Evolutionary conservation across 2,113 vertebrate genomes (phyloP).

Genomic region (Notothenia rossii): DNA sequence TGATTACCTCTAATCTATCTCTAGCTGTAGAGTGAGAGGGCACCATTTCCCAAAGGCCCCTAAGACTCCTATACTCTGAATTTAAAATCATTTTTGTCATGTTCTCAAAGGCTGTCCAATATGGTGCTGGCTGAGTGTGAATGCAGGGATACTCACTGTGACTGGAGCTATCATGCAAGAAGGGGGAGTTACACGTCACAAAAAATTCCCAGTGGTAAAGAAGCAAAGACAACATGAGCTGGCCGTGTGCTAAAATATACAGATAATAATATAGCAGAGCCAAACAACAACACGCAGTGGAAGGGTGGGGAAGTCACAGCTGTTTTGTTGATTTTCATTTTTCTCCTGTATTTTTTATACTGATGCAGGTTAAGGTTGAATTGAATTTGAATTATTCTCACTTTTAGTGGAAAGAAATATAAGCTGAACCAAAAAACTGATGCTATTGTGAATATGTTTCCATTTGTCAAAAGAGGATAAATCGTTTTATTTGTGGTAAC

Average conservation of each 20-base stretch:
- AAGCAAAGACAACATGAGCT: constrained; percentile 7
- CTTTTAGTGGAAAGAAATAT: background rate
- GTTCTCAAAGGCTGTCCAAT: constrained; percentile 27
- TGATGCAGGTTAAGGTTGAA: background rate
- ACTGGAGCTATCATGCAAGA: constrained; percentile 13
- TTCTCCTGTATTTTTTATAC: background rate
- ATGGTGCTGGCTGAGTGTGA: constrained; percentile 7
- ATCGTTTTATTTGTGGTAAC: no score
- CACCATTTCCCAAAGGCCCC: constrained; percentile 36
- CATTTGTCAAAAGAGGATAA: no score
- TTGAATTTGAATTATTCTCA: background rate
- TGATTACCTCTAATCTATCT: constrained; percentile 70
- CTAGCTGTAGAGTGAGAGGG: constrained; percentile 26
- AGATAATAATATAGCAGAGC: constrained; percentile 8
- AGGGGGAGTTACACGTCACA: constrained; percentile 2
- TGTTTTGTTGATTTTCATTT: constrained; percentile 17
- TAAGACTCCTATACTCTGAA: constrained; percentile 26
- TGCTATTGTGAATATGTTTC: no score
- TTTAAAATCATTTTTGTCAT: constrained; percentile 49
- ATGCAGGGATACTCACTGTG: constrained; percentile 4
- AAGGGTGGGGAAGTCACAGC: constrained; percentile 2
- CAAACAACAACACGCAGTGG: constrained; percentile 1
- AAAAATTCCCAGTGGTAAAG: background rate
- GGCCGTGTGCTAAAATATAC: constrained; percentile 11
- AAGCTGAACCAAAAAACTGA: no score